Evolutionary conservation across 2,113 vertebrate genomes (phyloP).

Genomic region (Garra rufa): DNA sequence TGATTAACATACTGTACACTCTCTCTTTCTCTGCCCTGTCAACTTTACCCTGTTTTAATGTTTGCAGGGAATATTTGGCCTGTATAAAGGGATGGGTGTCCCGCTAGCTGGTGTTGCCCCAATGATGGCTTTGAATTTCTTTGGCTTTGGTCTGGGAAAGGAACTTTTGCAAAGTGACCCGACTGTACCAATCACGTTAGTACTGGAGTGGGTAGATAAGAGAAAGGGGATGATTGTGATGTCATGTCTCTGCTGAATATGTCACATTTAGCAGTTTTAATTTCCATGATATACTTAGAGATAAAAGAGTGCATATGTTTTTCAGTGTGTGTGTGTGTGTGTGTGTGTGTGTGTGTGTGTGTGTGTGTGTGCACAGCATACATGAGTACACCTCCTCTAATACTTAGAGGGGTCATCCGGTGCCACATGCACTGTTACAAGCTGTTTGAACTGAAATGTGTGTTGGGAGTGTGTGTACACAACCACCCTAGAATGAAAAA

Average conservation of each 20-base stretch:
- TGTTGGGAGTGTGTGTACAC: too few species aligned
- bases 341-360: too few species aligned
- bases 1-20: neutral
- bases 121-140: conserved; percentile 81
- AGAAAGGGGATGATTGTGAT: neutral
- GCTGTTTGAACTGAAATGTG: too few species aligned
- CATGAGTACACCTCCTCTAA: too few species aligned
- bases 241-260: neutral
- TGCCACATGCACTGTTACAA: too few species aligned
- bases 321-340: too few species aligned
- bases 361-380: too few species aligned
- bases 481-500: too few species aligned
- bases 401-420: too few species aligned
- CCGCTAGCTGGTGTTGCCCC: conserved; percentile 76
- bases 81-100: conserved; percentile 81
- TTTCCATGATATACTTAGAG: neutral
- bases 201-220: neutral
- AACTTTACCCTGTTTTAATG: neutral
- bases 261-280: neutral
- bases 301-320: too few species aligned
- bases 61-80: conserved; percentile 72
- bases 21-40: conserved; percentile 27
- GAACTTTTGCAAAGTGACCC: conserved; percentile 74
- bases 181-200: conserved; percentile 66
- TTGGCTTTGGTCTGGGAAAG: conserved; percentile 79